These are phyloP conservation scores for Conchocele bisecta DNA, from an alignment of 2,888 invertebrate species.

Conservation along the genomic window DNA sequence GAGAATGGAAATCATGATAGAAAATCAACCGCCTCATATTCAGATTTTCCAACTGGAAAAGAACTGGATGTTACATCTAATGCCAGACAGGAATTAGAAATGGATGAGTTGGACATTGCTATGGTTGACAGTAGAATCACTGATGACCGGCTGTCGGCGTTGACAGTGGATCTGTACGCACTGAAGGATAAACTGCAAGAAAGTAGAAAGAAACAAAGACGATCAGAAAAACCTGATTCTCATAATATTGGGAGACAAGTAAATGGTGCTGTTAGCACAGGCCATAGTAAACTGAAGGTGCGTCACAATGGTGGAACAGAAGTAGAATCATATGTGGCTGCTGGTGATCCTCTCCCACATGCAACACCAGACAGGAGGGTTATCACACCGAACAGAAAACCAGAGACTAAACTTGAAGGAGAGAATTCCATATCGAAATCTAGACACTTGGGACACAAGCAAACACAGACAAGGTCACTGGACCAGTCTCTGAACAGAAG, in stretches of 20 bases:
- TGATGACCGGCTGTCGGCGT: slow-evolving; percentile 33
- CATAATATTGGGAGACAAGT: no score
- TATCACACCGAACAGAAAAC: slow-evolving; percentile 23
- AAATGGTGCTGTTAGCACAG: no score
- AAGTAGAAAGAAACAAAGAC: no score
- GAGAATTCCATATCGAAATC: neutral
- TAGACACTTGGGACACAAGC: slow-evolving; percentile 27
- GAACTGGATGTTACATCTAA: neutral
- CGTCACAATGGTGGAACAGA: no score
- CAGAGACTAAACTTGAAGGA: neutral
- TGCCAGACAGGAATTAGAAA: slow-evolving; percentile 4
- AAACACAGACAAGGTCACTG: slow-evolving; percentile 46
- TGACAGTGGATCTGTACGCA: slow-evolving; percentile 29
- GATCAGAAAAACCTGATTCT: no score
- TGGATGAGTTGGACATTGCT: slow-evolving; percentile 27
- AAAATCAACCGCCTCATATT: neutral
- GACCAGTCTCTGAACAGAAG: slow-evolving; percentile 53
- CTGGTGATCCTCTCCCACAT: slow-evolving; percentile 35
- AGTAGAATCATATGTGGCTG: slow-evolving; percentile 2
- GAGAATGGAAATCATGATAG: neutral
- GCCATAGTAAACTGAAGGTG: no score
- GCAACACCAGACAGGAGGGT: slow-evolving; percentile 44
- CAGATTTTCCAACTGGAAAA: neutral
- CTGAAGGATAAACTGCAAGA: slow-evolving; percentile 29
- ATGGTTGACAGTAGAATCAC: slow-evolving; percentile 22